Percentiles rank a stretch among this genome's conserved stretches.
Evolutionary conservation across 1,140 invertebrate species (phyloP).

Genomic region (Drosophila bifasciata): DNA sequence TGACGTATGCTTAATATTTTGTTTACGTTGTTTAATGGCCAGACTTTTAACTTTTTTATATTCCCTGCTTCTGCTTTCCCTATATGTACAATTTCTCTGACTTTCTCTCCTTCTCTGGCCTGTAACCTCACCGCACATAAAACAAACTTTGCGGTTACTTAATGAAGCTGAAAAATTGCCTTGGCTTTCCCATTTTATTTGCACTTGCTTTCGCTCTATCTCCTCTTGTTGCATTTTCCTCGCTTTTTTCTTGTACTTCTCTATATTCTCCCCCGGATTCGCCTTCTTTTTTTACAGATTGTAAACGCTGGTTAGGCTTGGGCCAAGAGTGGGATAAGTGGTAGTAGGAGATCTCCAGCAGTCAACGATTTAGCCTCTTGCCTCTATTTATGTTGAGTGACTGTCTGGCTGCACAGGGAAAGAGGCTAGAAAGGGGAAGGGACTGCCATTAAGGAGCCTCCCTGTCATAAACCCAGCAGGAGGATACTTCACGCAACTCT

Average conservation of each 20-base stretch:
- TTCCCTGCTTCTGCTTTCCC: neutral
- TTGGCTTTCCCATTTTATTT: constrained; percentile 69
- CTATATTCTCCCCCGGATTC: constrained; percentile 29
- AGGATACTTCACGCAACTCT: constrained; percentile 7
- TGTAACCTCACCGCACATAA: constrained; percentile 59
- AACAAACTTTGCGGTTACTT: constrained; percentile 74
- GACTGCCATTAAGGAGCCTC: constrained; percentile 43
- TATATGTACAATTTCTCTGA: constrained; percentile 15
- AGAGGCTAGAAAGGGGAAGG: neutral
- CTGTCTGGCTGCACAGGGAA: constrained; percentile 39
- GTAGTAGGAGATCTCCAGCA: no score
- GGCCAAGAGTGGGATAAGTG: no score
- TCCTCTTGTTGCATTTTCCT: constrained; percentile 45
- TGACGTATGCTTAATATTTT: constrained; percentile 24
- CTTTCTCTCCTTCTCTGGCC: constrained; percentile 25
- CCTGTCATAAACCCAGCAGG: constrained; percentile 25
- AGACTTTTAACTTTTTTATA: constrained; percentile 5
- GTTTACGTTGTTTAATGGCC: constrained; percentile 8
- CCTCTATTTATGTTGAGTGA: constrained; percentile 56
- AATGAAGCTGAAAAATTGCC: constrained; percentile 74
- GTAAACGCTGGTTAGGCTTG: constrained; percentile 43
- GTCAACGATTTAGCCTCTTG: constrained; percentile 10
- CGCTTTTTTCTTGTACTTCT: constrained; percentile 28
- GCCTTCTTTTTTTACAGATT: constrained; percentile 33
- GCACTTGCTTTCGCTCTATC: constrained; percentile 30